Percentiles rank a stretch among this genome's conserved stretches.
phyloP scores from a whole-genome alignment of 2,888 invertebrate genomes.

The Iselma pallidipennis region DNA sequence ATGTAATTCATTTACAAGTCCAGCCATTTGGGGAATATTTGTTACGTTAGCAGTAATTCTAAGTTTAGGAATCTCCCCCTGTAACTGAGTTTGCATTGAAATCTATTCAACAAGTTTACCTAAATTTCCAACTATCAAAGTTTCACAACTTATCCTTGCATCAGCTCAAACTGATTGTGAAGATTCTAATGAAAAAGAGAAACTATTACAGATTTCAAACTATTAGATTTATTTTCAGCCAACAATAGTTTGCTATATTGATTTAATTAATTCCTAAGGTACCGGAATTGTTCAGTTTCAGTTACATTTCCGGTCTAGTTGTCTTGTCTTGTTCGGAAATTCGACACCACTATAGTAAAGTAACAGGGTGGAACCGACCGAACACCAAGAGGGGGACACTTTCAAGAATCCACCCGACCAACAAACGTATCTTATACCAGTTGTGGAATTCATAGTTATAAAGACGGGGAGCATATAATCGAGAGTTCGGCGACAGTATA shows the following conservation, averaged over 20 bases:
- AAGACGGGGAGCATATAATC: neutral
- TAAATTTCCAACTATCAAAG: too few species aligned
- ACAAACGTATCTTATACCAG: too few species aligned
- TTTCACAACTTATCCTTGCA: neutral
- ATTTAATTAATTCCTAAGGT: neutral
- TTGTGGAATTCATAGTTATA: neutral
- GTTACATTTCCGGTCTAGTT: neutral
- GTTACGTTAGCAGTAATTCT: too few species aligned
- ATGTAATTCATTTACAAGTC: slow-evolving; percentile 41
- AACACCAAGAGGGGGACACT: neutral
- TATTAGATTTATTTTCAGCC: neutral
- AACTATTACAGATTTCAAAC: neutral
- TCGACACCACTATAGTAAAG: neutral
- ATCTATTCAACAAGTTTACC: slow-evolving; percentile 12
- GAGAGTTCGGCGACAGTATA: neutral
- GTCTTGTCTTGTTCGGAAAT: neutral
- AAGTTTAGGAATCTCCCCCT: too few species aligned
- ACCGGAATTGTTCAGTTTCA: neutral
- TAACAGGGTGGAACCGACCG: neutral
- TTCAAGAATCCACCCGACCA: too few species aligned
- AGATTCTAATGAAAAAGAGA: neutral
- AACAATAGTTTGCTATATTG: neutral
- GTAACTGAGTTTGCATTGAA: too few species aligned
- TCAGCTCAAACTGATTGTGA: neutral
- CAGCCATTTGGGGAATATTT: slow-evolving; percentile 30